A percentile compares a stretch with the other conserved stretches of the same genome.
These are phyloP conservation scores for Platysteira castanea DNA, from an alignment of 2,113 vertebrate species.

Conservation along the genomic window DNA sequence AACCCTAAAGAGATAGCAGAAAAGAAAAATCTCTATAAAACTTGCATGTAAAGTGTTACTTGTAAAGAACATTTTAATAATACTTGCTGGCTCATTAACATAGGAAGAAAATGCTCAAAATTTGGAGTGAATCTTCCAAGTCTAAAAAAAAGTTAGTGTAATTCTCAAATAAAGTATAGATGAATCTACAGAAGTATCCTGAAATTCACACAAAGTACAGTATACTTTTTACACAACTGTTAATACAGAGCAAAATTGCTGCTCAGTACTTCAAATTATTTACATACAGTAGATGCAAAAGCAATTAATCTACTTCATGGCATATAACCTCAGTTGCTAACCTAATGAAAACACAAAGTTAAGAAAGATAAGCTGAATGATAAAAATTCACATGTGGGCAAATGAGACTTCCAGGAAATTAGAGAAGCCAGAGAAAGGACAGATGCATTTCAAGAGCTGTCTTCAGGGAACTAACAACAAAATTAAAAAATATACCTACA, in stretches of 20 bases:
- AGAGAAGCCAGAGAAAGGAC: not conserved
- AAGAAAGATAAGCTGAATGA: not conserved
- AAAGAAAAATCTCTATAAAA: not conserved
- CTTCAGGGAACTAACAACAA: not conserved
- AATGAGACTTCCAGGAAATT: not conserved
- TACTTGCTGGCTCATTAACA: not conserved
- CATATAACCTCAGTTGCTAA: not conserved
- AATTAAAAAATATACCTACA: not conserved
- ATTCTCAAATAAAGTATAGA: not conserved
- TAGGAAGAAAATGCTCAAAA: not conserved
- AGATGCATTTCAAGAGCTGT: not conserved
- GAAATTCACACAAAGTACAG: not conserved
- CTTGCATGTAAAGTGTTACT: not conserved
- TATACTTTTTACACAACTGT: not conserved
- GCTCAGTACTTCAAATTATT: not conserved
- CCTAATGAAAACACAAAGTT: not conserved
- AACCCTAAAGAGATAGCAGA: not conserved
- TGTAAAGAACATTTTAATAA: not conserved
- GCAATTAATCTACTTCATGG: not conserved
- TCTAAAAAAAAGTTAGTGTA: not conserved
- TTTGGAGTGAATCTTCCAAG: not conserved
- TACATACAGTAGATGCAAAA: not conserved
- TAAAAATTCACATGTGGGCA: not conserved
- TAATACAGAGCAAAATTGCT: not conserved
- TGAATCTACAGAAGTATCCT: not conserved